Conservation (phyloP, 2,888 invertebrate genomes). For the Sturmia bella region DNA sequence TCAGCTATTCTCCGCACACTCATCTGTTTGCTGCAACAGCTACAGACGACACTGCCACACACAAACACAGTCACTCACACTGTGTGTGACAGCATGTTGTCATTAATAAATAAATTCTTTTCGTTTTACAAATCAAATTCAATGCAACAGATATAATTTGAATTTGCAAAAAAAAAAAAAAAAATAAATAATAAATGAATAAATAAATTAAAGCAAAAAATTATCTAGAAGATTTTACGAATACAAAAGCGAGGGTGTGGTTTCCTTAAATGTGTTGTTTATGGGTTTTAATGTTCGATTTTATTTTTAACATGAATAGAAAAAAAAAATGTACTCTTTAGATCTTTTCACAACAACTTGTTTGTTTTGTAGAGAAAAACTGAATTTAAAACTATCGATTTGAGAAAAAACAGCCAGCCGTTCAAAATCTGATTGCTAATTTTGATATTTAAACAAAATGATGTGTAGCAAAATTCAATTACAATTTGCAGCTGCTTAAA, state of each 20-base stretch:
- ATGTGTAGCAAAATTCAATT: neutral
- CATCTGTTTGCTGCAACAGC: neutral
- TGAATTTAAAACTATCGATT: neutral
- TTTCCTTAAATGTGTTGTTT: conserved; percentile 40
- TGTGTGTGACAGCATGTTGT: conserved; percentile 49
- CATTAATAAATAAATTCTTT: conserved; percentile 50
- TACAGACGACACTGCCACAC: no score
- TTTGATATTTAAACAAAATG: neutral
- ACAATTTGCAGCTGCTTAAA: neutral
- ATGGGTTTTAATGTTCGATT: conserved; percentile 21
- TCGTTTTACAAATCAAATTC: conserved; percentile 39
- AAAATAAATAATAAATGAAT: neutral
- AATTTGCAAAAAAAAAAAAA: conserved; percentile 34
- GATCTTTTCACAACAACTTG: conserved; percentile 5
- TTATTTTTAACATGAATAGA: conserved; percentile 8
- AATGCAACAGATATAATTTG: conserved; percentile 42
- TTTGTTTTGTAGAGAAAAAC: neutral
- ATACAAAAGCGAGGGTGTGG: conserved; percentile 54
- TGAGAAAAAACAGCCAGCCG: neutral
- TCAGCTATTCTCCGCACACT: neutral
- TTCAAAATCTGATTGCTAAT: conserved; percentile 1
- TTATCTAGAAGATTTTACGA: conserved; percentile 32
- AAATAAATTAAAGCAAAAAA: neutral
- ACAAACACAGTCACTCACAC: neutral
- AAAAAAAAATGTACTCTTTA: conserved; percentile 10